Conservation (phyloP, 2,888 invertebrate genomes). For the Philopedon plagiatum region DNA sequence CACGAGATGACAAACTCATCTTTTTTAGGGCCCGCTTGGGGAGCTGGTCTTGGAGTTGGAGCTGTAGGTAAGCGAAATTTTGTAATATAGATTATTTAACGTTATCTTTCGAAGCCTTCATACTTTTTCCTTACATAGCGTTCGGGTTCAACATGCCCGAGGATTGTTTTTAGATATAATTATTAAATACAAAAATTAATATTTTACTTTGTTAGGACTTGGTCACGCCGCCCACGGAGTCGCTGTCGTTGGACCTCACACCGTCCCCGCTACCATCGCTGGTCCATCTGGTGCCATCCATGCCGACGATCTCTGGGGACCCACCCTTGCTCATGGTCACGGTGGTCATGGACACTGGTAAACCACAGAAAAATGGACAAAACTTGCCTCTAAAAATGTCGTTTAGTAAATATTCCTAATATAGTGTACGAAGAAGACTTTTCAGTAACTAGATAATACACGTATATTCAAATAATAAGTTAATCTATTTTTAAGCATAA, state of each 20-base stretch:
- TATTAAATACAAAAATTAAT: background rate
- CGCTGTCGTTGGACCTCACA: constrained; percentile 56
- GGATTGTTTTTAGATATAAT: background rate
- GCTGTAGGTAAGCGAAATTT: constrained; percentile 13
- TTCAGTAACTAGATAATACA: background rate
- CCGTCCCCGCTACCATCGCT: constrained; percentile 58
- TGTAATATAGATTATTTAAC: too few species aligned
- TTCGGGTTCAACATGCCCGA: too few species aligned
- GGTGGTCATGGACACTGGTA: constrained; percentile 43
- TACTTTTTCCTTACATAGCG: too few species aligned
- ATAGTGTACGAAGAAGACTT: constrained; percentile 5
- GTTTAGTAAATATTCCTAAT: constrained; percentile 15
- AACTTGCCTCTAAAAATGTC: background rate
- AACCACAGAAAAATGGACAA: background rate
- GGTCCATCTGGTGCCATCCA: constrained; percentile 59
- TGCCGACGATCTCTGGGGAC: constrained; percentile 65
- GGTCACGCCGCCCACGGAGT: constrained; percentile 49
- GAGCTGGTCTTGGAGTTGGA: constrained; percentile 22
- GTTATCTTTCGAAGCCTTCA: too few species aligned
- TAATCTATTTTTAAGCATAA: too few species aligned
- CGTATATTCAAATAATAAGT: too few species aligned
- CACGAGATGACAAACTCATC: background rate
- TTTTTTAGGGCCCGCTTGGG: constrained; percentile 31
- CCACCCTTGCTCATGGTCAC: constrained; percentile 58
- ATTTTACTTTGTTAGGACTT: background rate